These are phyloP conservation scores for Physella acuta DNA, from an alignment of 1,140 invertebrate species.

Conservation along the genomic window DNA sequence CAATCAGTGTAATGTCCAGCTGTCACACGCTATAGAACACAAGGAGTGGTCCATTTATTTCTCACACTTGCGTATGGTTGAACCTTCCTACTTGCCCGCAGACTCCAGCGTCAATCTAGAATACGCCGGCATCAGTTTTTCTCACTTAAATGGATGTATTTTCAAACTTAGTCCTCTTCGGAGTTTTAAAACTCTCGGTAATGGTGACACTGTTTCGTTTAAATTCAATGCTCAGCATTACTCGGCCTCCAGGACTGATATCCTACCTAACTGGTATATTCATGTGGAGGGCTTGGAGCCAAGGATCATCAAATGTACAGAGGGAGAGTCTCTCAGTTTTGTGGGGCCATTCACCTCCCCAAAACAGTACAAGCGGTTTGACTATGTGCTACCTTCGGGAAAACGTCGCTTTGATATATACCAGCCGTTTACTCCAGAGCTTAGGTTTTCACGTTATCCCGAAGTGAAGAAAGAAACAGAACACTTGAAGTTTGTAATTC, in stretches of 20 bases:
- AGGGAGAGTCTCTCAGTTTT: conserved; percentile 41
- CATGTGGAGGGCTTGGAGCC: conserved; percentile 32
- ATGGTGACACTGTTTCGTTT: conserved; percentile 34
- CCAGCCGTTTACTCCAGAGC: conserved; percentile 42
- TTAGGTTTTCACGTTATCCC: conserved; percentile 30
- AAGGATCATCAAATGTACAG: conserved; percentile 39
- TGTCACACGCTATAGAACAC: not conserved
- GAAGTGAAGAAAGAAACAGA: conserved; percentile 28
- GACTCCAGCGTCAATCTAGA: conserved; percentile 26
- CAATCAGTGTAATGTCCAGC: conserved; percentile 26
- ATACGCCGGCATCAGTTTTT: conserved; percentile 36
- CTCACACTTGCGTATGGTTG: conserved; percentile 46
- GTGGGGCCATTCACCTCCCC: conserved; percentile 41
- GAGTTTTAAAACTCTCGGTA: conserved; percentile 34
- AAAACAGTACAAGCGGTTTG: conserved; percentile 41
- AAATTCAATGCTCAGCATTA: conserved; percentile 41
- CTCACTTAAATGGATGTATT: conserved; percentile 46
- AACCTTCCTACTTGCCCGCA: conserved; percentile 36
- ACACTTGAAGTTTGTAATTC: conserved; percentile 6
- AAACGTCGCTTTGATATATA: conserved; percentile 37
- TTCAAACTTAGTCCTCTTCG: conserved; percentile 39
- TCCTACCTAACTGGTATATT: conserved; percentile 46
- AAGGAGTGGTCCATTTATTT: conserved; percentile 48
- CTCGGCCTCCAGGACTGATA: conserved; percentile 39
- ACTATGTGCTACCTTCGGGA: conserved; percentile 34